Conservation (phyloP, 1,140 invertebrate genomes). For the Brachionus manjavacas region DNA sequence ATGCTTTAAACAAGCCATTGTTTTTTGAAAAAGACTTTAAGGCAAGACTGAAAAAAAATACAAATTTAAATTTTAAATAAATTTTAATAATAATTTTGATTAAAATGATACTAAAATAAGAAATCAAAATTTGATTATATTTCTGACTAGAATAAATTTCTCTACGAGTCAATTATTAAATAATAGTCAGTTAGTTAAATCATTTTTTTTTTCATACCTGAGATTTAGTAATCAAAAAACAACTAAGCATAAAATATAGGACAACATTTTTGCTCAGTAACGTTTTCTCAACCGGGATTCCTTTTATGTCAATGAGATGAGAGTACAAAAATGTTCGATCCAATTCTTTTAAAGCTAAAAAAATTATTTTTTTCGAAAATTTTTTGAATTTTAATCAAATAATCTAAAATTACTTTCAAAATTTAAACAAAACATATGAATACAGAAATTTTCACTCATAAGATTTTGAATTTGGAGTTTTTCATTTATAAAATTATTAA, state of each 20-base stretch:
- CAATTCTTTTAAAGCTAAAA: neutral
- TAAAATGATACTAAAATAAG: no score
- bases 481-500: neutral
- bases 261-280: neutral
- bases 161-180: no score
- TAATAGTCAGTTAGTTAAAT: no score
- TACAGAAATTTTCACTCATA: neutral
- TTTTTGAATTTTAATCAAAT: neutral
- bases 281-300: neutral
- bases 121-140: no score
- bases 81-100: no score
- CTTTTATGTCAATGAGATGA: conserved; percentile 4
- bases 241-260: neutral
- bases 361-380: neutral
- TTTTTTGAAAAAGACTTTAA: no score
- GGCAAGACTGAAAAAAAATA: no score
- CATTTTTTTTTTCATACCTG: neutral
- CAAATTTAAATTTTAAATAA: no score
- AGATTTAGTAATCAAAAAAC: neutral
- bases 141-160: no score
- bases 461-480: neutral
- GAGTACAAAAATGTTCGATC: neutral
- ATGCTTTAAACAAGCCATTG: no score
- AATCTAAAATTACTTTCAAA: neutral
- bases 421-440: conserved; percentile 32